A percentile compares a stretch with the other conserved stretches of the same genome.
phyloP scores from a whole-genome alignment of 1,140 invertebrate genomes.

The Schlechtendalia chinensis region DNA sequence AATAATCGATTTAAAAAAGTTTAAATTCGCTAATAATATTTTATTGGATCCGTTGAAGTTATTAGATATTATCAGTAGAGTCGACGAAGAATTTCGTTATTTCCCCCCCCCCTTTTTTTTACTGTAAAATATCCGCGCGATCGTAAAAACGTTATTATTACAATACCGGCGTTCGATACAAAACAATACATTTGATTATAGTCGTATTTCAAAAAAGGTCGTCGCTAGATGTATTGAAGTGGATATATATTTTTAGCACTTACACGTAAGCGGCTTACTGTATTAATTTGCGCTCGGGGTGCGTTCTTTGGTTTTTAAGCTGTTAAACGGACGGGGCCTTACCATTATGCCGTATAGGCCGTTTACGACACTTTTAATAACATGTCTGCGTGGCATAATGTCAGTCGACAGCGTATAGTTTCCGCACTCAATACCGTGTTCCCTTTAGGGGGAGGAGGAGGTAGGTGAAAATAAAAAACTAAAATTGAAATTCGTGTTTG shows the following conservation, averaged over 20 bases:
- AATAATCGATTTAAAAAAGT: too few species aligned
- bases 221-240: not conserved
- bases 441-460: too few species aligned
- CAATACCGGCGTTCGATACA: too few species aligned
- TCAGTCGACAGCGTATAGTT: constrained; percentile 1
- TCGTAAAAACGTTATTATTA: constrained; percentile 1
- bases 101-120: too few species aligned
- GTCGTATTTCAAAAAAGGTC: not conserved
- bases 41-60: too few species aligned
- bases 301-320: constrained; percentile 31
- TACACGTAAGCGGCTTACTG: constrained; percentile 21
- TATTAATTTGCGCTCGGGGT: not conserved
- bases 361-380: constrained; percentile 25
- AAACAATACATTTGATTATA: constrained; percentile 4
- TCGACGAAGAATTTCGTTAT: too few species aligned
- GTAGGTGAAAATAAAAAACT: too few species aligned
- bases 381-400: constrained; percentile 9
- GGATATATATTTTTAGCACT: constrained; percentile 11
- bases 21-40: too few species aligned
- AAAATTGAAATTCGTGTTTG: too few species aligned
- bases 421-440: not conserved
- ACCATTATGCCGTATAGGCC: not conserved
- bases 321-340: not conserved
- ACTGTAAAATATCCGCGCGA: not conserved
- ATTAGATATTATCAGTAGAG: too few species aligned